Base-by-base conservation (phyloP, 2,113 vertebrate genomes). In the Taxidea taxus region DNA sequence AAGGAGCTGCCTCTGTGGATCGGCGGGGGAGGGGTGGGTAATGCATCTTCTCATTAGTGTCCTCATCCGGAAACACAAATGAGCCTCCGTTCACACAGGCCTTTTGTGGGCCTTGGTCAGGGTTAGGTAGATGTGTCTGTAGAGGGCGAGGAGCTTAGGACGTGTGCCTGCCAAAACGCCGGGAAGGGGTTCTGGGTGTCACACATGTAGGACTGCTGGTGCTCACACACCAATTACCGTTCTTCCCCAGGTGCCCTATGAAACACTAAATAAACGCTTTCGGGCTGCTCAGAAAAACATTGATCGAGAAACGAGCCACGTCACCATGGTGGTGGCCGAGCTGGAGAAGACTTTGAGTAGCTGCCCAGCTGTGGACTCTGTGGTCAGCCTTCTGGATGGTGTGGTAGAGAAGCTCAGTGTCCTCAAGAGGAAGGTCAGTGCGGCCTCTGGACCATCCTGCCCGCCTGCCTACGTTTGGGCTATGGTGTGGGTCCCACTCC, bases 351-450 rank as follows among this genome's bases (percentile, higher is more conserved):
- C 99, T 0, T 98, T 99, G 97, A 99, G 99, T 98, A 99, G 99
- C 96, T 99, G 99, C 97, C 99, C 99, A 0, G 99, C 99, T 3
- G 99, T 99, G 44, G 99, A 99, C 98, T 99, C 99, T 0, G 99
- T 99, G 89, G 99, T 99, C 97, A 99, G 99, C 44, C 99, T 99
- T 51, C 98, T 99, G 95, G 99, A 99, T 15, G 99, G 99, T 0
- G 99, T 99, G 44, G 99, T 99, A 85, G 99, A 99, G 98, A 99
- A 99, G 89, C 99, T 99, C 94, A 99, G 99, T 0, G 99, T 99
- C 58, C 99, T 99, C 83, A 99, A 99, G 98, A 99, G 99, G 96
- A 99, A 99, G 99, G 99, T 99, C 86, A 92, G 70, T 86, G 42
- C 0, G 20, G 5, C 27, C 31, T 10, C 18, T 0, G 1, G 29